These are phyloP conservation scores for Sylvietta virens DNA, from an alignment of 2,113 vertebrate species.

Conservation along the genomic window DNA sequence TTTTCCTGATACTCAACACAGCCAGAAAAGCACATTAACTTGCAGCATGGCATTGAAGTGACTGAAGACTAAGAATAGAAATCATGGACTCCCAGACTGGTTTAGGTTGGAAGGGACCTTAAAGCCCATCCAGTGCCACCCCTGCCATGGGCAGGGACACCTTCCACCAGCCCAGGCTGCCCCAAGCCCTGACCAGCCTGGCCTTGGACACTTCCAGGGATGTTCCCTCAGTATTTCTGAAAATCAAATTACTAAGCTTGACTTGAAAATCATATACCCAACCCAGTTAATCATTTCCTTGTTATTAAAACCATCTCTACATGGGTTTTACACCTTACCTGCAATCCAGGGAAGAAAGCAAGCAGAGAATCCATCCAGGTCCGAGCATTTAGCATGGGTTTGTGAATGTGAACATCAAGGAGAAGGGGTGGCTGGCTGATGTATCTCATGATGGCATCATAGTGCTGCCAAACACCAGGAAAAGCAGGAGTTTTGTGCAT, in stretches of 20 bases:
- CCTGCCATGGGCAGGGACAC: neutral
- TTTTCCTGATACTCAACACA: neutral
- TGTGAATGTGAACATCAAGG: constrained; percentile 97
- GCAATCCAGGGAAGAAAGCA: constrained; percentile 96
- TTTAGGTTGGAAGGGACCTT: neutral
- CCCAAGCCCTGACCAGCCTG: fast-evolving
- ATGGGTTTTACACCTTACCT: constrained; percentile 72
- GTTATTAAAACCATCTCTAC: neutral
- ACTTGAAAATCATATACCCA: neutral
- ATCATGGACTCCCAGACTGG: neutral
- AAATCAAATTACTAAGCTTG: neutral
- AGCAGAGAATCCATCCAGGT: constrained; percentile 99
- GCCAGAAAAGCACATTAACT: neutral
- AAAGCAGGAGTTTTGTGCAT: neutral
- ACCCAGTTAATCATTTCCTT: neutral
- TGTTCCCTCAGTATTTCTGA: neutral
- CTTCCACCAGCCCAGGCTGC: fast-evolving
- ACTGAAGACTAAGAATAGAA: neutral
- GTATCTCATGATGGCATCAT: constrained; percentile 98
- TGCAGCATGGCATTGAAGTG: neutral
- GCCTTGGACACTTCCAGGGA: neutral
- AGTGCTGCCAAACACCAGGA: constrained; percentile 80
- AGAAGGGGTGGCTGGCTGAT: constrained; percentile 97
- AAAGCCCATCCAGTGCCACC: neutral
- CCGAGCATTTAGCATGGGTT: constrained; percentile 93